Base-by-base conservation (phyloP, 2,888 invertebrate species). In the Resseliella maxima region DNA sequence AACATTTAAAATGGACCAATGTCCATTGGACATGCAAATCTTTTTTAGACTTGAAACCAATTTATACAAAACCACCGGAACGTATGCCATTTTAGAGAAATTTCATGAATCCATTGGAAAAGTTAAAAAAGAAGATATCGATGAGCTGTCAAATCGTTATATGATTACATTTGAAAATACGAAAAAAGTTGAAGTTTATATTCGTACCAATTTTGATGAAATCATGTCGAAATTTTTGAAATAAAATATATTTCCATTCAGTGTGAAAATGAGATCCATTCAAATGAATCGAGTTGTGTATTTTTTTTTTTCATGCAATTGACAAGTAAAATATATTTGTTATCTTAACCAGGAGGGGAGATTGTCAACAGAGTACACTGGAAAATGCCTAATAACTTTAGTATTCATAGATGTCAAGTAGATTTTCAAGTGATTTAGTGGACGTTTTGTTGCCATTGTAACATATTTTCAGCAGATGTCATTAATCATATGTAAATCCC, bases 21-120 rank as follows among this genome's bases (percentile, higher is more conserved):
- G 12, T 12, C 41, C 12, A 8, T 41, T 12, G 41, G 5, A 8
- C 41, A 8, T 12, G 41, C 41, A n/a, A n/a, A 21, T 24, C 59
- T 24, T 12, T 59, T 59, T 59, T 12, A 59, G 59, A 27, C 2
- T 59, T n/a, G 59, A 59, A 59, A 59, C 59, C 24, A 59, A 24
- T 59, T 59, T 59, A 27, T 59, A 59, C 59, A 59, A 59, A 59
- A 59, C 27, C 24, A 59, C 59, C 24, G 59, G 27, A 59, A 59
- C 59, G 12, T 59, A 24, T 59, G 59, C 24, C 27, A 59, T 59
- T 59, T 59, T 59, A 12, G 59, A 59, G 59, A 59, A 59, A 27
- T 59, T 59, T 12, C 5, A 27, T 59, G 59, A 59, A 27, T 24
- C 59, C 5, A 59, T 59, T 24, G 59, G 59, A n/a, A 59, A 59